Evolutionary conservation across 2,888 invertebrate genomes (phyloP).

Genomic region (Tryphoninae sp.): DNA sequence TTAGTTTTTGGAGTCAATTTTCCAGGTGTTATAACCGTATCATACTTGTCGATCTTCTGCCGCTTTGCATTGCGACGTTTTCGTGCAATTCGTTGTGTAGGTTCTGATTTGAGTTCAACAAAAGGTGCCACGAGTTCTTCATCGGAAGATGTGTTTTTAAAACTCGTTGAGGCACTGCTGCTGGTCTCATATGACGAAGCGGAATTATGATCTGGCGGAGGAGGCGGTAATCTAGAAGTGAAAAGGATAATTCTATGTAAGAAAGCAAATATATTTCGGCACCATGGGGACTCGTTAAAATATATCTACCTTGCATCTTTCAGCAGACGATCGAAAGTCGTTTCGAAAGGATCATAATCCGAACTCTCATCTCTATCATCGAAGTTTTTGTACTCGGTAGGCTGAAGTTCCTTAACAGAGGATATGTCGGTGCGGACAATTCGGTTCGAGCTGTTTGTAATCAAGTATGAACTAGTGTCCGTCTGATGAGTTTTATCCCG

Average conservation of each 20-base stretch:
- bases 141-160: background rate
- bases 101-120: background rate
- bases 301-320: constrained; percentile 69
- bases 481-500: background rate
- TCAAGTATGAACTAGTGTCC: background rate
- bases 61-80: constrained; percentile 6
- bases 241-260: constrained; percentile 17
- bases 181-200: constrained; percentile 49
- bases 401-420: background rate
- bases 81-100: background rate
- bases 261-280: background rate
- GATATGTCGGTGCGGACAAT: constrained; percentile 28
- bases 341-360: constrained; percentile 70
- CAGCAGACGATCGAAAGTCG: constrained; percentile 74
- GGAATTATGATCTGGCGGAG: constrained; percentile 18
- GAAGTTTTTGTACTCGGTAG: background rate
- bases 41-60: background rate
- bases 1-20: background rate
- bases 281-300: too few relatives aligned
- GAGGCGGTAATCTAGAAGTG: constrained; percentile 59
- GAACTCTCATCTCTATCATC: constrained; percentile 52
- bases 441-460: background rate
- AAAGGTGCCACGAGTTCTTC: constrained; percentile 1
- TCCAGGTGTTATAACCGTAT: background rate
- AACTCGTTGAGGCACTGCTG: constrained; percentile 42